phyloP scores from a whole-genome alignment of 2,113 vertebrate genomes.

The Nettapus auritus region DNA sequence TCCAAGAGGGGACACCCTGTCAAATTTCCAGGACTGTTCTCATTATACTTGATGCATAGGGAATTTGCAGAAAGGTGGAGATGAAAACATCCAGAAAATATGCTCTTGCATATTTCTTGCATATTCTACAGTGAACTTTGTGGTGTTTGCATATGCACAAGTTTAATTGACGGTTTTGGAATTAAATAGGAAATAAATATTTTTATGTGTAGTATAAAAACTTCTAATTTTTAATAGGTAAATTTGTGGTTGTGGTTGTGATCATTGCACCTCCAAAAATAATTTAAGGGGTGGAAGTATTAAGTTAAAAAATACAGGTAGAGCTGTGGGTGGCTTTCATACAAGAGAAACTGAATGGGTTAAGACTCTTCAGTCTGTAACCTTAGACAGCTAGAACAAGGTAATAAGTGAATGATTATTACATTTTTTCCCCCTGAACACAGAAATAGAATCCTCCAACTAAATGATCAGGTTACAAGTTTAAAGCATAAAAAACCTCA shows the following conservation, averaged over 20 bases:
- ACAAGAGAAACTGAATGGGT: neutral
- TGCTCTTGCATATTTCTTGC: neutral
- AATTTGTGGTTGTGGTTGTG: neutral
- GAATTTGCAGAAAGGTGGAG: neutral
- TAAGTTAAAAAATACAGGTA: neutral
- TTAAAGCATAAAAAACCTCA: neutral
- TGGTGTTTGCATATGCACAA: neutral
- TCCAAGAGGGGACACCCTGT: neutral
- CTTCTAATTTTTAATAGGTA: neutral
- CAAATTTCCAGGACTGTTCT: neutral
- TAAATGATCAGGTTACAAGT: neutral
- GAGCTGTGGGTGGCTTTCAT: neutral
- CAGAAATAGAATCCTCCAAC: neutral
- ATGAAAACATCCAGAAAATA: neutral
- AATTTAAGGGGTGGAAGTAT: neutral
- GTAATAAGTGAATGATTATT: neutral
- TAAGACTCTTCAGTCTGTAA: neutral
- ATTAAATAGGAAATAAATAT: neutral
- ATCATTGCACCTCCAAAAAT: neutral
- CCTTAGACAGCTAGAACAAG: neutral
- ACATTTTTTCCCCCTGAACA: neutral
- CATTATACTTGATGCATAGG: neutral
- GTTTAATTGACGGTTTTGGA: neutral
- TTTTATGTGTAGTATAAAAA: neutral
- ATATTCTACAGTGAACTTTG: neutral